phyloP scores from a whole-genome alignment of 2,113 vertebrate genomes.

The Rhipidura dahli region DNA sequence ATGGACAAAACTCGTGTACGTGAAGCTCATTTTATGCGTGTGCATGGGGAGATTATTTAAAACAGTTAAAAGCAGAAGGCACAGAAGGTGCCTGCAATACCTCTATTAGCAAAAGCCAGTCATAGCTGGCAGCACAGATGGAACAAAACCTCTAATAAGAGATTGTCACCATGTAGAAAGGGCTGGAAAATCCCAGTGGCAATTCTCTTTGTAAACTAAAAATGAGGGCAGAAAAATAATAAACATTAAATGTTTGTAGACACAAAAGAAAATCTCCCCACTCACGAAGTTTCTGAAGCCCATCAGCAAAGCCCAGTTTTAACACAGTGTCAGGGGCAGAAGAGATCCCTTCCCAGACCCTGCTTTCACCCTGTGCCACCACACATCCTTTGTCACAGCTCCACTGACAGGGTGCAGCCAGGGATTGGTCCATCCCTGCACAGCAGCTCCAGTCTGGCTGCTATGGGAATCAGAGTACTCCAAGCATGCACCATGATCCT shows the following conservation, averaged over 20 bases:
- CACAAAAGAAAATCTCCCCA: not conserved
- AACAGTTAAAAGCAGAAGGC: not conserved
- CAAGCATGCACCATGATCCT: not conserved
- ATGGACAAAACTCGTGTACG: not conserved
- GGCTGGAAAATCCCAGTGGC: not conserved
- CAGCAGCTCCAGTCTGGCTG: rapidly evolving
- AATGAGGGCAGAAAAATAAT: not conserved
- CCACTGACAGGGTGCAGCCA: rapidly evolving
- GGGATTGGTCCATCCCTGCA: not conserved
- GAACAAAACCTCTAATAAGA: not conserved
- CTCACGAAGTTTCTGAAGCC: not conserved
- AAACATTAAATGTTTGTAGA: not conserved
- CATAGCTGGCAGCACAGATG: not conserved
- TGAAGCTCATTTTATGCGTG: not conserved
- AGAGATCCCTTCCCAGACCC: not conserved
- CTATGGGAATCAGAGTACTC: rapidly evolving
- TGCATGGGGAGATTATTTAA: not conserved
- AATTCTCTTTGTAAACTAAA: not conserved
- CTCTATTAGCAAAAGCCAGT: not conserved
- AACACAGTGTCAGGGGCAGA: not conserved
- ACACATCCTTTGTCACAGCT: not conserved
- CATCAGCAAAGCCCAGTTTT: not conserved
- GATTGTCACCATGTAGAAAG: not conserved
- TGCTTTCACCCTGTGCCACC: not conserved
- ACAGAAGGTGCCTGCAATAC: not conserved